Evolutionary conservation across 2,113 vertebrate species (phyloP), one percentile per base, ranked within the genome.

Genomic region (Anthoscopus minutus): DNA sequence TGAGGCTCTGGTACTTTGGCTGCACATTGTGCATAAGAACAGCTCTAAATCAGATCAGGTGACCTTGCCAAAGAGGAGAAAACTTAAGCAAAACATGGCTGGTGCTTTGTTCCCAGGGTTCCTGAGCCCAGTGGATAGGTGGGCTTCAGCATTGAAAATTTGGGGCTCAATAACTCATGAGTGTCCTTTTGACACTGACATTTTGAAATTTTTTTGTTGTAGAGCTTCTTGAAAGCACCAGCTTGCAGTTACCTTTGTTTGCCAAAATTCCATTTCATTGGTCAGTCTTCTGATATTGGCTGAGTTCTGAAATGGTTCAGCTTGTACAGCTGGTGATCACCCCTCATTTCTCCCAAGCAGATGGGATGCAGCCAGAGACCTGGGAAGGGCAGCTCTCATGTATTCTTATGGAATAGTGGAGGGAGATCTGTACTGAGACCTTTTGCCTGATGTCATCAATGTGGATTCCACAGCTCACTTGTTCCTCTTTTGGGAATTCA

Each of bases 341-440:
- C 51, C 18, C 79, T 81, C 56, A 2, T 30, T 33, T 56, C 14
- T 70, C 45, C 61, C 56, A 3, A 0, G 5, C 38, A 35, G 50
- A 17, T 13, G 62, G 51, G 62, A 11, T 0, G 1, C 31, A 31
- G 61, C 25, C 60, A 25, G 2, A 24, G 13, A 0, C 16, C 24
- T 44, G 58, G 73, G 45, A 40, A 58, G 67, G 28, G 19, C 28
- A 20, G 48, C 22, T 54, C 28, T 65, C 1, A 0, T 24, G 25
- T 11, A 0, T 31, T 71, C 44, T 14, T 19, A 1, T 4, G 67
- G 22, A 24, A 4, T 3, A 17, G 35, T 2, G 28, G 20, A 50
- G 30, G 24, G 22, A 40, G 33, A 11, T 50, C 67, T 53, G 0
- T 15, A 3, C 6, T 18, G 44, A 51, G 25, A 27, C 35, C 8